Conservation (phyloP, 2,113 vertebrate species). For the Syngnathus typhle region DNA sequence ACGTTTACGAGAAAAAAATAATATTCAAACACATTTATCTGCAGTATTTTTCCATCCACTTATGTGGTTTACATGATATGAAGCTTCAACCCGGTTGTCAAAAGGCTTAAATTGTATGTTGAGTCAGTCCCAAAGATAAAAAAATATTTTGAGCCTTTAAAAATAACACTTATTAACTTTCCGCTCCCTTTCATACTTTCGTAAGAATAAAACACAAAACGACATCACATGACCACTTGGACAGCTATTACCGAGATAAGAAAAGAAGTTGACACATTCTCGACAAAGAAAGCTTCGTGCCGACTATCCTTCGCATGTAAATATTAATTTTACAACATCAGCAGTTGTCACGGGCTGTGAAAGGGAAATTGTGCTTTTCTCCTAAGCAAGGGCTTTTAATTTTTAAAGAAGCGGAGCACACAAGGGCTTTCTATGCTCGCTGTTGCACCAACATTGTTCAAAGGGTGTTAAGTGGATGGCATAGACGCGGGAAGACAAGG, state of each 20-base stretch:
- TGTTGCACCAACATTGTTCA: slow-evolving; percentile 35
- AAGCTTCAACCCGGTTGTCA: not conserved
- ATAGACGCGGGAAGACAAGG: slow-evolving; percentile 10
- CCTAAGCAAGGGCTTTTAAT: slow-evolving; percentile 66
- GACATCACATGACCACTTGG: not conserved
- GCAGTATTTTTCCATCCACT: not conserved
- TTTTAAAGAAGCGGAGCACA: slow-evolving; percentile 66
- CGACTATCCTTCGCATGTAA: slow-evolving; percentile 46
- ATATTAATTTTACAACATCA: slow-evolving; percentile 62
- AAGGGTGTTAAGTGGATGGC: slow-evolving; percentile 37
- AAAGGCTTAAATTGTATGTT: not conserved
- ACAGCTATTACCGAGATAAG: not conserved
- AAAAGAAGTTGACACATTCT: not conserved
- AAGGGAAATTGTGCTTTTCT: slow-evolving; percentile 38
- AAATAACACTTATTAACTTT: no score
- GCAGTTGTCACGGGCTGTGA: slow-evolving; percentile 54
- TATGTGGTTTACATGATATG: not conserved
- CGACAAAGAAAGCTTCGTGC: slow-evolving; percentile 8
- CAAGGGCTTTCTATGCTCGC: slow-evolving; percentile 67
- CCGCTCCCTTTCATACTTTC: not conserved
- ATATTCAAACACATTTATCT: not conserved
- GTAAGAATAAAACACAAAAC: not conserved
- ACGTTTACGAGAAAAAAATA: not conserved
- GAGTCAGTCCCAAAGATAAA: not conserved
- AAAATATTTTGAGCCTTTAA: not conserved